Evolutionary conservation across 2,113 vertebrate genomes (phyloP).

Genomic region (Pseudorhombus dupliciocellatus): DNA sequence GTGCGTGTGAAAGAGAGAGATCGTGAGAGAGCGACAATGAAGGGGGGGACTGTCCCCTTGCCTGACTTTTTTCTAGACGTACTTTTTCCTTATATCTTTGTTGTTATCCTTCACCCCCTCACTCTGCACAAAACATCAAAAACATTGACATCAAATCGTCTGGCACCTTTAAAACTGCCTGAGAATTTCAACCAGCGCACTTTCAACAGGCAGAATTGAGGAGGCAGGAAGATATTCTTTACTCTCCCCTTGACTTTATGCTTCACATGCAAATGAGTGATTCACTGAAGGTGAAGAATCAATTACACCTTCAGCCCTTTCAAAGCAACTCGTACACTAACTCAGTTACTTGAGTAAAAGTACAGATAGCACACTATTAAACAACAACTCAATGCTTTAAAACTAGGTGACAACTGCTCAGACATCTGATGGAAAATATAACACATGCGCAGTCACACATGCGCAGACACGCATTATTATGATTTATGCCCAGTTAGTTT

Average conservation of each 20-base stretch:
- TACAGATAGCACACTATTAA: not conserved
- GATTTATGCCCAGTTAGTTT: slow-evolving; percentile 20
- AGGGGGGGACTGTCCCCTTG: slow-evolving; percentile 65
- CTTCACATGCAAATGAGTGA: not conserved
- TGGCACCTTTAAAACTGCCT: slow-evolving; percentile 28
- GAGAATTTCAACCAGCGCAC: slow-evolving; percentile 20
- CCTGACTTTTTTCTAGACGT: slow-evolving; percentile 51
- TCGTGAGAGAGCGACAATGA: slow-evolving; percentile 11
- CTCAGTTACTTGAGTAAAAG: not conserved
- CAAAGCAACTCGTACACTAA: not conserved
- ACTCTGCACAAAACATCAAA: slow-evolving; percentile 29
- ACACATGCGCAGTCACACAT: not conserved
- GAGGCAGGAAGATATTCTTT: not conserved
- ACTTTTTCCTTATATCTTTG: slow-evolving; percentile 69
- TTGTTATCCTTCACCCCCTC: slow-evolving; percentile 66
- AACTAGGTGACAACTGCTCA: not conserved
- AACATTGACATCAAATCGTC: slow-evolving; percentile 18
- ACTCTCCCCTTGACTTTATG: too few species aligned
- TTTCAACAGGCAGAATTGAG: not conserved
- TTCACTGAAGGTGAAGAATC: not conserved
- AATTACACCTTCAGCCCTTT: not conserved
- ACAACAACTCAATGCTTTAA: too few species aligned
- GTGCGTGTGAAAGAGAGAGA: not conserved
- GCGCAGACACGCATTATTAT: not conserved
- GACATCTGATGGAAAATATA: not conserved